phyloP scores from a whole-genome alignment of 2,797 vertebrate genomes.

The Zalophus californianus region DNA sequence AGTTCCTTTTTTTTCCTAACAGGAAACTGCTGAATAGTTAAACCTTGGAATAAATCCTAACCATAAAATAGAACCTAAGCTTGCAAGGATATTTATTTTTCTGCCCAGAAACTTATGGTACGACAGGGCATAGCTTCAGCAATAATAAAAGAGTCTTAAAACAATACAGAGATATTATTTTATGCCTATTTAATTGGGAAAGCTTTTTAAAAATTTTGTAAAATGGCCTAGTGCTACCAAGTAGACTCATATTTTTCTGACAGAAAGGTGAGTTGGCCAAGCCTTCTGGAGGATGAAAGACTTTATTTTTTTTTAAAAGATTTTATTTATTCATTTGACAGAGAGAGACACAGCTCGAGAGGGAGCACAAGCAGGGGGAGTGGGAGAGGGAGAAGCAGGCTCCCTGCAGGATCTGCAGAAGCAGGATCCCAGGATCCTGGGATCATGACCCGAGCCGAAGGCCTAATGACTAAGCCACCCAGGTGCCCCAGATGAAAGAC shows the following conservation, averaged over 20 bases:
- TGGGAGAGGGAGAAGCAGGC: too few relatives aligned
- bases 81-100: slow-evolving; percentile 2
- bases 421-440: too few relatives aligned
- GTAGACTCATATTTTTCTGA: slow-evolving; percentile 10
- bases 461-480: too few relatives aligned
- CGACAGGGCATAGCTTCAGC: not conserved
- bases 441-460: too few relatives aligned
- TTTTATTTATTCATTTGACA: too few relatives aligned
- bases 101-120: not conserved
- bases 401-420: too few relatives aligned
- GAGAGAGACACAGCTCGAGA: too few relatives aligned
- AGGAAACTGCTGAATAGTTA: slow-evolving; percentile 26
- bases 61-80: slow-evolving; percentile 37
- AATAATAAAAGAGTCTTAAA: slow-evolving; percentile 49
- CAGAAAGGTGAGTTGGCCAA: not conserved
- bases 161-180: not conserved
- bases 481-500: not conserved
- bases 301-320: not conserved
- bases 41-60: slow-evolving; percentile 39
- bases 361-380: too few relatives aligned
- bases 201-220: not conserved
- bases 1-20: slow-evolving; percentile 3
- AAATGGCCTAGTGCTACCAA: not conserved
- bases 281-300: not conserved
- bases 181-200: not conserved